Base-by-base conservation (phyloP, 2,113 vertebrate species). In the Pampusana beccarii region DNA sequence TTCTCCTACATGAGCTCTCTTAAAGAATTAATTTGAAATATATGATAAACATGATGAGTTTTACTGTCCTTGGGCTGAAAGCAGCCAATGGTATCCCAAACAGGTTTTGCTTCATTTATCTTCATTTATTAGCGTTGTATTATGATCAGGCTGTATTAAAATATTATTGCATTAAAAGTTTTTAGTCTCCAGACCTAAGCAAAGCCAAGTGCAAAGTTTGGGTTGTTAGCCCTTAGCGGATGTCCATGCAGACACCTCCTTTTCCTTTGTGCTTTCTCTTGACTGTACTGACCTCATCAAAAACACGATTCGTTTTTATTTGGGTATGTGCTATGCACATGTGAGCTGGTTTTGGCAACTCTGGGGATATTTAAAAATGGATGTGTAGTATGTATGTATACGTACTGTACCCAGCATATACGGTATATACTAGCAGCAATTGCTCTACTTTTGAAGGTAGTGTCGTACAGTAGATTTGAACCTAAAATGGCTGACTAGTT, bases 401-500 rank as follows among this genome's bases (percentile, higher is more conserved):
- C 4, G 9, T 3, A 3, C 48, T n/a, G 56, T 21, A 40, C 57
- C 56, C 6, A 3, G 54, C 16, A 5, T 21, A 36, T 13, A 50
- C 0, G 1, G 48, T 72, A 16, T 25, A 6, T 16, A n/a, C 6
- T 18, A 65, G 78, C 75, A 70, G 48, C 69, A 65, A 42, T 80
- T 91, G 84, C 78, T 65, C 36, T 46, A 11, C 9, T 3, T 62
- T 62, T 66, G 36, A 60, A 96, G 92, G 81, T 95, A 78, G 23
- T 73, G 93, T 72, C 92, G 71, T 95, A 94, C 89, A 88, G 95
- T 94, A 97, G 90, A 92, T 97, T 92, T 97, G 96, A 97, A 97
- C 96, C 95, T 91, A 95, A 97, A 97, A 97, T 95, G 97, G 95
- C 95, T 97, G 95, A 94, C 96, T 94, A 90, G 95, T 97, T 98